Percentiles rank a stretch among this genome's conserved stretches.
Evolutionary conservation across 1,140 invertebrate genomes (phyloP).

Genomic region (Pseudachorutes palmiensis): DNA sequence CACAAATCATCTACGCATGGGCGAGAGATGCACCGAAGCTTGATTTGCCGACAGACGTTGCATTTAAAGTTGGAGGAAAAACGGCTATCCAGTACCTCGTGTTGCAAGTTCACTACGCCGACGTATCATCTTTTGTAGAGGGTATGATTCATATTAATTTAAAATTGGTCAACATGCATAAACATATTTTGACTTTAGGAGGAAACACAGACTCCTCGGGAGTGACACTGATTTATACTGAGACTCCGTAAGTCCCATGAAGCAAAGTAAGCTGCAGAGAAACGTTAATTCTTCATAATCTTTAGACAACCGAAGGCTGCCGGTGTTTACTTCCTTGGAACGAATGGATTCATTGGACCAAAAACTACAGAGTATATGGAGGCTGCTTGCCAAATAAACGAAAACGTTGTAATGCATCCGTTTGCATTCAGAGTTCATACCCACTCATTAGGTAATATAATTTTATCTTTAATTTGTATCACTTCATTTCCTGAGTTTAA

Average conservation of each 20-base stretch:
- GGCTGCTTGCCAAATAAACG: slow-evolving; percentile 66
- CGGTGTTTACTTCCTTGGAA: slow-evolving; percentile 77
- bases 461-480: neutral
- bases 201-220: slow-evolving; percentile 71
- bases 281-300: too few relatives aligned
- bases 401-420: slow-evolving; percentile 78
- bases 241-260: slow-evolving; percentile 61
- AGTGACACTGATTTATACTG: slow-evolving; percentile 67
- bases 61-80: slow-evolving; percentile 65
- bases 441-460: slow-evolving; percentile 60
- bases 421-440: slow-evolving; percentile 94
- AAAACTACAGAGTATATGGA: slow-evolving; percentile 72
- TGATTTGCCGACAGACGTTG: slow-evolving; percentile 71
- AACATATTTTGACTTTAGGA: slow-evolving; percentile 54
- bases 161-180: neutral
- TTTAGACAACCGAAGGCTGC: slow-evolving; percentile 47
- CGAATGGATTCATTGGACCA: slow-evolving; percentile 66
- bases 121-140: slow-evolving; percentile 60
- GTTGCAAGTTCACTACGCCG: slow-evolving; percentile 88
- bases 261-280: too few relatives aligned
- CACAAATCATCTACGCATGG: slow-evolving; percentile 91
- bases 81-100: slow-evolving; percentile 69
- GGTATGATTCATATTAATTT: slow-evolving; percentile 15
- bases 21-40: slow-evolving; percentile 84
- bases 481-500: neutral